Evolutionary conservation across 2,113 vertebrate genomes (phyloP).

Genomic region (Hoplias malabaricus): DNA sequence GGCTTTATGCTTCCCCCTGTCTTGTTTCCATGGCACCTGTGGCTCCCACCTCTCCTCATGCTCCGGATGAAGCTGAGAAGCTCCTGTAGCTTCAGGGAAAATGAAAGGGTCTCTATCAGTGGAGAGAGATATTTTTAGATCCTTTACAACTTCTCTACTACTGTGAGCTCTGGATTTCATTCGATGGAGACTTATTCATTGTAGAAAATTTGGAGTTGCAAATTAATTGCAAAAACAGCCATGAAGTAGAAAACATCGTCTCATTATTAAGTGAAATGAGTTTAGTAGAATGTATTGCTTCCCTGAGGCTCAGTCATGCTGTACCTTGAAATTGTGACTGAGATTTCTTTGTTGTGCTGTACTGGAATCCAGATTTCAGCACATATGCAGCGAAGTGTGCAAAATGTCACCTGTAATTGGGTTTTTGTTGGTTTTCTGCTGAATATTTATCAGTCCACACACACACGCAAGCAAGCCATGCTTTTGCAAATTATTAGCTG

Average conservation of each 20-base stretch:
- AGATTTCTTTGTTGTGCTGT: background rate
- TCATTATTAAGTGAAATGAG: background rate
- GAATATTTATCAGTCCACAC: background rate
- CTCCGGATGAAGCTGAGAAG: background rate
- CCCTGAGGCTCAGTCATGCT: background rate
- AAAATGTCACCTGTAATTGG: background rate
- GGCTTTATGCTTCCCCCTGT: background rate
- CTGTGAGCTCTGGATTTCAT: background rate
- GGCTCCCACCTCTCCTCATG: conserved; percentile 7
- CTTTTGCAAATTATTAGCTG: background rate
- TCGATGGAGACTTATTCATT: background rate
- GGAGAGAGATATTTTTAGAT: background rate
- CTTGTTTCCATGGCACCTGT: conserved; percentile 61
- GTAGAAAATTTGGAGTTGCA: background rate
- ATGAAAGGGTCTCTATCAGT: conserved; percentile 7
- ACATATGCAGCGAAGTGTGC: background rate
- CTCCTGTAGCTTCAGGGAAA: background rate
- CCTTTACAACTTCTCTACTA: background rate
- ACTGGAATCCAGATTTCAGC: background rate
- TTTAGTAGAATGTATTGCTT: background rate
- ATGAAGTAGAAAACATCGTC: background rate
- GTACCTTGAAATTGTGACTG: background rate
- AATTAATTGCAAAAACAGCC: background rate
- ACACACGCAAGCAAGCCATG: background rate
- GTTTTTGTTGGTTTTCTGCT: background rate